Base-by-base conservation (phyloP, 1,140 invertebrate species). In the Zaprionus taronus region DNA sequence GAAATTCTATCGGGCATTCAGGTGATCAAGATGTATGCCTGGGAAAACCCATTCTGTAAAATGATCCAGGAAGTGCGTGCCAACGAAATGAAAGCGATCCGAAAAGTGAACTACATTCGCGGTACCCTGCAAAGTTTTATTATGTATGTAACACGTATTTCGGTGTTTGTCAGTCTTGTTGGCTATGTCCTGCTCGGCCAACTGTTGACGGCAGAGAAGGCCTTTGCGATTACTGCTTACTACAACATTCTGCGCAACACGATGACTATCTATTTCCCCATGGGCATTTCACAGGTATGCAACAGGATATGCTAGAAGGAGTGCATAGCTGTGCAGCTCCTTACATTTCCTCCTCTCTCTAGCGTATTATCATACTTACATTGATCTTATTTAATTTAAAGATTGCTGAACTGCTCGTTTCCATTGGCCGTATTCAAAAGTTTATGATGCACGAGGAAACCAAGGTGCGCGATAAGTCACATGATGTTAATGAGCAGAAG, bases 1-100 rank as follows among this genome's bases (percentile, higher is more conserved):
- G 98, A 98, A 93, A 97, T 99, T n/a, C 95, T 99, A 22, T 95
- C 95, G 55, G 97, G 97, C 1, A 97, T 98, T 81, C 96, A 97
- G 93, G 96, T 98, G 1, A 98, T 98, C 26, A 99, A 98, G 94
- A 98, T 98, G 97, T 97, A 97, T 80, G 95, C 96, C 2, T 98
- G 97, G 97, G 97, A 98, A 91, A 95, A 95, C 79, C 95, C 96
- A 0, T 98, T 97, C 85, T 94, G 95, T 41, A 94, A 94, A 61
- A 94, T 97, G 47, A 94, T 96, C 2, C 93, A 94, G 44, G 83
- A 93, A 26, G 94, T 94, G 14, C 93, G 96, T 79, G 93, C 91
- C 80, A 93, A 93, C 72, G 93, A 94, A 82, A 94, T 96, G 53
- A 93, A 93, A 61, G 93, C 94, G 56, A 95, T 96, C 34, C 94